These are phyloP conservation scores for Steinernema hermaphroditum DNA, from an alignment of 2,888 invertebrate genomes.

Conservation along the genomic window DNA sequence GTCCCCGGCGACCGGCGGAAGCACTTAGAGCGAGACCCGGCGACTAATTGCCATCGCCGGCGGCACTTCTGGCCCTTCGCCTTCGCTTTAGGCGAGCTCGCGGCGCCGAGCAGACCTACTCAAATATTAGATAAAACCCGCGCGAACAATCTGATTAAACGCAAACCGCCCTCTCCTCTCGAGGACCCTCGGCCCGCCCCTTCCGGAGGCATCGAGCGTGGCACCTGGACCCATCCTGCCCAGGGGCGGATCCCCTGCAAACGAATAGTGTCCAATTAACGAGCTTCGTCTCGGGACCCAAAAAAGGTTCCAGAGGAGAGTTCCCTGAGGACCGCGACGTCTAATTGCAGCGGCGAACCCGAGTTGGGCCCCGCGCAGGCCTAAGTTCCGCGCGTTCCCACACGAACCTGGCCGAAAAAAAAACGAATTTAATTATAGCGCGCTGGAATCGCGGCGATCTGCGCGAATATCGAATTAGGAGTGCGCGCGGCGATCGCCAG, in stretches of 20 bases:
- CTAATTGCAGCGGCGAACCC: not conserved
- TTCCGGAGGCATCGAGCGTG: no score
- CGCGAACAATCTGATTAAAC: slow-evolving; percentile 13
- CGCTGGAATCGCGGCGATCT: not conserved
- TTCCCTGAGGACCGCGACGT: no score
- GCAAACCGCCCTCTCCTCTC: not conserved
- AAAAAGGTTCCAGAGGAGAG: no score
- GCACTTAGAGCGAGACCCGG: not conserved
- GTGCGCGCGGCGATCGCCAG: not conserved
- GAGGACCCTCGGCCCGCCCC: not conserved
- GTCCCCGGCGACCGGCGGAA: not conserved
- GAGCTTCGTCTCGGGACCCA: not conserved
- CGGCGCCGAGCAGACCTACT: not conserved
- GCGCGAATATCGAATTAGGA: slow-evolving; percentile 11
- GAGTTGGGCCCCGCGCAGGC: not conserved
- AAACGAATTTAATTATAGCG: slow-evolving; percentile 5
- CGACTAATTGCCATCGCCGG: not conserved
- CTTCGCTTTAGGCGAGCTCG: not conserved
- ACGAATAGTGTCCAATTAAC: no score
- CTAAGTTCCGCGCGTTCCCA: not conserved
- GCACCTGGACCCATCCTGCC: no score
- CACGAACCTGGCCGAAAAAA: not conserved
- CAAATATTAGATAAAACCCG: slow-evolving; percentile 26
- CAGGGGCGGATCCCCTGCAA: no score
- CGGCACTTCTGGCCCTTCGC: slow-evolving; percentile 7